Base-by-base conservation (phyloP, 2,797 vertebrate species). In the Enteromius fasciolatus region DNA sequence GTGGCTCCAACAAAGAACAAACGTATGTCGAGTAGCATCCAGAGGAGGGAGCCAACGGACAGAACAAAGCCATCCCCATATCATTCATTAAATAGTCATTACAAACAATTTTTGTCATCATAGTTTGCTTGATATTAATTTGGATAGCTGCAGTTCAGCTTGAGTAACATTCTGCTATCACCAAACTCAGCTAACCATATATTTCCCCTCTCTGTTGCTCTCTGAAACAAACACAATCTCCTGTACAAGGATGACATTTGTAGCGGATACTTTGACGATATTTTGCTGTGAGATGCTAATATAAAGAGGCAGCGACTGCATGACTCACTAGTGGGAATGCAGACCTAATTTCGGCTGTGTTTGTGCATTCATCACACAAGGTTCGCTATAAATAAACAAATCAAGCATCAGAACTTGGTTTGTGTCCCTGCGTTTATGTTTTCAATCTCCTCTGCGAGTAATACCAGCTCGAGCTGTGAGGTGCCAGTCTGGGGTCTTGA, bases 1-100 rank as follows among this genome's bases (percentile, higher is more conserved):
- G 9, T 41, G 10, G 3, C 23, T 66, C n/a, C 41, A 31, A 9
- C 31, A 77, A 92, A 87, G 91, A 36, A 36, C 20, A 31, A 31
- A 66, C 94, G 95, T 94, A 95, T 90, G 91, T 91, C 92, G 86
- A 89, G 88, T 87, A 95, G 93, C 92, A 91, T 94, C 97, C 97
- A 96, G 96, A 93, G 91, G 97, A 95, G 96, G 97, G 97, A 95
- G 97, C 97, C 92, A 95, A 92, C 89, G 94, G 89, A 93, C 95
- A 91, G 81, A 93, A 90, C 44, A 89, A 59, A 57, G 36, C 33
- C 31, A 14, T 67, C 63, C 36, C 74, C 57, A 82, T 63, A 31
- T 82, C 36, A 69, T 82, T 85, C 63, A 76, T 74, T 82, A 82
- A 87, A 87, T 66, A 80, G 57, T 87, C 85, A 80, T 81, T 86